Percentiles rank a stretch among this genome's conserved stretches.
Conservation (phyloP, 1,140 invertebrate genomes). For the Sitodiplosis mosellana region DNA sequence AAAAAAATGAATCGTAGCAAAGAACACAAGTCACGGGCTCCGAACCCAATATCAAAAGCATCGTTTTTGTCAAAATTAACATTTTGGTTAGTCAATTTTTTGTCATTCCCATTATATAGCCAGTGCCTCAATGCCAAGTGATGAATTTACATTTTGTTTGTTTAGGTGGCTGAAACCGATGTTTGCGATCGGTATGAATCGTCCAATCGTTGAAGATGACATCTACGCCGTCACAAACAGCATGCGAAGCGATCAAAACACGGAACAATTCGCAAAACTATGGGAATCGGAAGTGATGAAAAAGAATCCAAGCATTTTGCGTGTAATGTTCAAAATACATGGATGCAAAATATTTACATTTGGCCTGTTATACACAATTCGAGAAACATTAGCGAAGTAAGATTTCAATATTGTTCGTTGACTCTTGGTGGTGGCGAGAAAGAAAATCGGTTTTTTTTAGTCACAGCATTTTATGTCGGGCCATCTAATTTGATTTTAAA, state of each 20-base stretch:
- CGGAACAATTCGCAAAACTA: constrained; percentile 14
- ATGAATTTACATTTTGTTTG: background rate
- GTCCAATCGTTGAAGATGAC: constrained; percentile 27
- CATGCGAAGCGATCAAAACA: constrained; percentile 17
- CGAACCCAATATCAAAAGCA: background rate
- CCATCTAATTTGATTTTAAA: too few relatives aligned
- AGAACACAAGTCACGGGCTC: background rate
- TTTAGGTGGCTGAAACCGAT: constrained; percentile 26
- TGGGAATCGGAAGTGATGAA: constrained; percentile 19
- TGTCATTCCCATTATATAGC: background rate
- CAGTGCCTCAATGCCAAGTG: background rate
- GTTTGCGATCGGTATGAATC: constrained; percentile 24
- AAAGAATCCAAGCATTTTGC: constrained; percentile 30
- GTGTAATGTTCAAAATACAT: constrained; percentile 32
- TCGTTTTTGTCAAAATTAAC: background rate
- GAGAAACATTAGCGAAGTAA: constrained; percentile 34
- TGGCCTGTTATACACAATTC: constrained; percentile 28
- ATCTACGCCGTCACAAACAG: constrained; percentile 24
- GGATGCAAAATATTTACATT: constrained; percentile 28
- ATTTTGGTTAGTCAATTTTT: background rate
- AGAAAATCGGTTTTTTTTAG: too few relatives aligned
- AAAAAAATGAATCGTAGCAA: background rate
- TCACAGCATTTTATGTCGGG: too few relatives aligned
- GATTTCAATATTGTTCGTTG: too few relatives aligned
- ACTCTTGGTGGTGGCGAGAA: too few relatives aligned